Conservation (phyloP, 1,140 invertebrate genomes). For the Drosophila bocqueti region DNA sequence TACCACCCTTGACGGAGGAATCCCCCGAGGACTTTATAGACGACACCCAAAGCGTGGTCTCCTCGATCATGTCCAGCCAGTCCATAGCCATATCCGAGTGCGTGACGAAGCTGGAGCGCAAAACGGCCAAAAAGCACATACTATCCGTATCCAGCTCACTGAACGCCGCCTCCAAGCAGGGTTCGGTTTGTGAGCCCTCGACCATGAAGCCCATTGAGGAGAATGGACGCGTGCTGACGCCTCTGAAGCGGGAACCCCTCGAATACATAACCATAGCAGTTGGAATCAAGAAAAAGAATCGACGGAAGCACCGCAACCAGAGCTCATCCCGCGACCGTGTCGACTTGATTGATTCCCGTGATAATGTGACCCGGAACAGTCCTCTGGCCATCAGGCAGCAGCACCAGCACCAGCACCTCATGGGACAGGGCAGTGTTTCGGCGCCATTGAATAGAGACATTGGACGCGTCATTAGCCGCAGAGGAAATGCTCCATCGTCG, state of each 20-base stretch:
- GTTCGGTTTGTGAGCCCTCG: constrained; percentile 43
- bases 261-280: constrained; percentile 88
- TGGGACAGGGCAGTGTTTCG: constrained; percentile 74
- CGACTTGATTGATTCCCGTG: constrained; percentile 86
- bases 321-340: constrained; percentile 86
- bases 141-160: constrained; percentile 17
- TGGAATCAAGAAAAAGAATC: constrained; percentile 87
- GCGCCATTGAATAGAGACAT: constrained; percentile 56
- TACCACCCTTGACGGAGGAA: constrained; percentile 88
- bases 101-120: constrained; percentile 82
- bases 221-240: constrained; percentile 86
- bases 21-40: constrained; percentile 88
- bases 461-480: constrained; percentile 9
- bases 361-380: constrained; percentile 86
- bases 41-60: constrained; percentile 90
- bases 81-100: constrained; percentile 88
- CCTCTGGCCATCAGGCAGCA: constrained; percentile 85
- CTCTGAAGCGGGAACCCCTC: constrained; percentile 88
- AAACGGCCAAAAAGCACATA: constrained; percentile 86
- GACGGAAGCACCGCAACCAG: constrained; percentile 87
- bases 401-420: constrained; percentile 83
- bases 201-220: constrained; percentile 82
- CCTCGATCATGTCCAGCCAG: constrained; percentile 89
- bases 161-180: constrained; percentile 23
- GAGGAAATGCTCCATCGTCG: constrained; percentile 13